Conservation (phyloP, 2,113 vertebrate species). For the Falco punctatus region DNA sequence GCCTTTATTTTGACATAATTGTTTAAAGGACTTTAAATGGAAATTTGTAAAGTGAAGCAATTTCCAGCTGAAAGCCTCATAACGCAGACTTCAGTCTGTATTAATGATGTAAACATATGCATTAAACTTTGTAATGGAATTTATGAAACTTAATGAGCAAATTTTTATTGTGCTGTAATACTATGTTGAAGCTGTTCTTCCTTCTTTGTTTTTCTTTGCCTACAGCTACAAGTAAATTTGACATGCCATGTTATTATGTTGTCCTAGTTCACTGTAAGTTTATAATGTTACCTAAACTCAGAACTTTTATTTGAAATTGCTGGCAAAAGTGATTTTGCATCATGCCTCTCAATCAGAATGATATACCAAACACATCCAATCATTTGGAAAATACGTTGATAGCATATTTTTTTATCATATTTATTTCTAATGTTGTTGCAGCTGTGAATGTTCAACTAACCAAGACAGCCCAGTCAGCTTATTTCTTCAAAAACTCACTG, state of each 20-base stretch:
- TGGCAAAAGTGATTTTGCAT: constrained; percentile 25
- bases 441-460: background rate
- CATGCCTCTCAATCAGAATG: background rate
- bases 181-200: background rate
- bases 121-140: constrained; percentile 59
- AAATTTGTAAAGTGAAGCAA: constrained; percentile 52
- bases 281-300: constrained; percentile 27
- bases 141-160: constrained; percentile 63
- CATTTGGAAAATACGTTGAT: background rate
- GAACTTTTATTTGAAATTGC: constrained; percentile 27
- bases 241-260: constrained; percentile 48
- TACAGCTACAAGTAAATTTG: constrained; percentile 62
- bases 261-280: constrained; percentile 34
- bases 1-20: constrained; percentile 51
- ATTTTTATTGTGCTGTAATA: constrained; percentile 35
- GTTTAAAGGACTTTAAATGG: constrained; percentile 37
- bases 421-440: background rate
- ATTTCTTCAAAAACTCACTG: background rate
- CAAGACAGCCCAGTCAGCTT: background rate
- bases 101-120: constrained; percentile 38
- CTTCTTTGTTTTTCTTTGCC: constrained; percentile 52
- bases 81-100: constrained; percentile 1
- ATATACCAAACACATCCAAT: background rate
- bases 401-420: background rate
- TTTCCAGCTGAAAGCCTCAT: constrained; percentile 30